Percentiles rank a stretch among this genome's conserved stretches.
Evolutionary conservation across 1,140 invertebrate genomes (phyloP).

Genomic region (Manduca sexta): DNA sequence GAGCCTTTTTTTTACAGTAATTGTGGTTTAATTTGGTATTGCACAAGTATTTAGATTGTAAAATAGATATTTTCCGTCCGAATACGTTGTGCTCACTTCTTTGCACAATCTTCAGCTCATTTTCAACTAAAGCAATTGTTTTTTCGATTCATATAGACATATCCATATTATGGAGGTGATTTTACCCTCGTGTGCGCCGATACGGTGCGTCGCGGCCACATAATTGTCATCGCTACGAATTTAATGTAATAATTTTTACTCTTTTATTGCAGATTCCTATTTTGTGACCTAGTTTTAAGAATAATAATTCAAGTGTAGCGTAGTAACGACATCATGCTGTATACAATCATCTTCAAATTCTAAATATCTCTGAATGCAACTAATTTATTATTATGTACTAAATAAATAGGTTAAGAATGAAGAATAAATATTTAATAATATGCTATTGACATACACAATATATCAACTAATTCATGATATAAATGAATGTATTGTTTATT

Average conservation of each 20-base stretch:
- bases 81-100: conserved; percentile 14
- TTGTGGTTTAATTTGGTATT: not conserved
- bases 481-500: no score
- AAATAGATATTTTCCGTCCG: conserved; percentile 27
- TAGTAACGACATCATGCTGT: conserved; percentile 20
- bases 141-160: conserved; percentile 15
- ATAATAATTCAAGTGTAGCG: conserved; percentile 31
- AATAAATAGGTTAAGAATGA: conserved; percentile 37
- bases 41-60: conserved; percentile 5
- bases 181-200: no score
- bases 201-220: no score
- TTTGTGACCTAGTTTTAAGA: conserved; percentile 60
- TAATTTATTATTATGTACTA: conserved; percentile 39
- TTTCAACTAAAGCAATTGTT: conserved; percentile 2
- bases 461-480: not conserved
- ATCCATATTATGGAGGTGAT: conserved; percentile 28
- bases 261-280: conserved; percentile 70
- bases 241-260: conserved; percentile 18
- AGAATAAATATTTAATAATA: conserved; percentile 8
- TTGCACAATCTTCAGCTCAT: conserved; percentile 2
- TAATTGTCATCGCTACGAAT: conserved; percentile 3
- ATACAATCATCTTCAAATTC: conserved; percentile 27
- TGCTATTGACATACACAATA: conserved; percentile 4
- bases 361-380: conserved; percentile 28
- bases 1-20: not conserved